Percentiles rank a stretch among this genome's conserved stretches.
These are phyloP conservation scores for Campylomormyrus numenius DNA, from an alignment of 2,113 vertebrate species.

Conservation along the genomic window DNA sequence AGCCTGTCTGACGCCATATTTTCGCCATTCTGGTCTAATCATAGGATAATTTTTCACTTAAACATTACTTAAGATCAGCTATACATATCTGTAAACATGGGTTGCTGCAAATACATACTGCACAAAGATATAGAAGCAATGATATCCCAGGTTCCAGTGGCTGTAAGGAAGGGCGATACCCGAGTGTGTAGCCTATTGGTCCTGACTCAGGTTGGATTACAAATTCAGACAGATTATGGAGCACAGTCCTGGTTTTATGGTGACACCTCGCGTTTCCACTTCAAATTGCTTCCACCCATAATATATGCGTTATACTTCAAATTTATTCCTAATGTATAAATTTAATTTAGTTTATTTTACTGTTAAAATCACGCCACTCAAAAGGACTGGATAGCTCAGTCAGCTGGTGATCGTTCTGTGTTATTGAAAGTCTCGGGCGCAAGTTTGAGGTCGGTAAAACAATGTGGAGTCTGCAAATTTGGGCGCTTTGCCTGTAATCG, in stretches of 20 bases:
- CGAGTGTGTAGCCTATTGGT: background rate
- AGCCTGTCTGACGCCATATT: slow-evolving; percentile 27
- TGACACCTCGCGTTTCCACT: slow-evolving; percentile 28
- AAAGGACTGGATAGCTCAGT: background rate
- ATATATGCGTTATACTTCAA: background rate
- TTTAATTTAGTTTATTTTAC: background rate
- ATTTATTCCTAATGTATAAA: background rate
- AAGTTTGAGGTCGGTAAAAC: background rate
- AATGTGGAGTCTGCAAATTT: background rate
- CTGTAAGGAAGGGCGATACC: background rate
- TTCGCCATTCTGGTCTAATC: slow-evolving; percentile 46
- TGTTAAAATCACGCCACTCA: background rate
- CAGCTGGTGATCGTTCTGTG: background rate
- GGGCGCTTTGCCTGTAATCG: background rate
- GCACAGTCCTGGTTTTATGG: slow-evolving; percentile 20
- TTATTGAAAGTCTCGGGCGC: background rate
- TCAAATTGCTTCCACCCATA: background rate
- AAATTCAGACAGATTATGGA: background rate
- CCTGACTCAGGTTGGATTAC: background rate
- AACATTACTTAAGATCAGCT: background rate
- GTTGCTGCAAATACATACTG: background rate
- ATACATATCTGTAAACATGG: background rate
- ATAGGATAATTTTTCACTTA: background rate
- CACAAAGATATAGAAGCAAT: background rate
- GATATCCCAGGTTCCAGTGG: background rate